These are phyloP conservation scores for Arctocebus calabarensis DNA, from an alignment of 2,797 vertebrate species.

Conservation along the genomic window DNA sequence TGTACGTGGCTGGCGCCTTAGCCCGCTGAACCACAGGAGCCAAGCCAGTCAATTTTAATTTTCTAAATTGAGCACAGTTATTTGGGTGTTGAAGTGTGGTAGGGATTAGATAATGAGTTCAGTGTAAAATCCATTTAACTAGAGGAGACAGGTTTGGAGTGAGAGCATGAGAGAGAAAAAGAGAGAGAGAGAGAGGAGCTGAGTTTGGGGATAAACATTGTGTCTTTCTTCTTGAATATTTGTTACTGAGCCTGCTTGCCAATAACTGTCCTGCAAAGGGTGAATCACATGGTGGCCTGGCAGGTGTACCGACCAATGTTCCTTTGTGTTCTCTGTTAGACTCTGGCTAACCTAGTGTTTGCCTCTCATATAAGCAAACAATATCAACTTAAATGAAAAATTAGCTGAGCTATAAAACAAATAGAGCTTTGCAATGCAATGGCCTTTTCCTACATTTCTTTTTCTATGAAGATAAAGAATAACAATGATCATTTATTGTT, in stretches of 20 bases:
- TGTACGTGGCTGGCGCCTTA: too few species aligned
- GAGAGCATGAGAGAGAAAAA: background rate
- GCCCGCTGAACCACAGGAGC: too few species aligned
- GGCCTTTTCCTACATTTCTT: background rate
- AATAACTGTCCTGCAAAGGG: background rate
- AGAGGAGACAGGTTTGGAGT: background rate
- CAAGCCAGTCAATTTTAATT: background rate
- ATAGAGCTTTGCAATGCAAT: background rate
- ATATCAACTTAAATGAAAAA: background rate
- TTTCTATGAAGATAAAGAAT: background rate
- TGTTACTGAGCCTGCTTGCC: background rate
- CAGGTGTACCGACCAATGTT: background rate
- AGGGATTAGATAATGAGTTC: background rate
- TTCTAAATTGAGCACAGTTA: background rate
- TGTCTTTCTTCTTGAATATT: background rate
- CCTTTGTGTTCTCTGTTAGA: background rate
- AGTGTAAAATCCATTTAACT: background rate
- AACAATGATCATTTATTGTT: background rate
- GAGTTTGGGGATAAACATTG: background rate
- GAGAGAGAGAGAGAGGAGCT: background rate
- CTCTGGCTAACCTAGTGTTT: background rate
- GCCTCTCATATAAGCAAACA: constrained; percentile 8
- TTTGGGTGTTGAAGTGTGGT: background rate
- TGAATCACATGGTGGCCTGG: background rate
- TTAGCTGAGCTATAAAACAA: background rate